phyloP scores from a whole-genome alignment of 2,113 vertebrate species.

The Neomonachus schauinslandi region DNA sequence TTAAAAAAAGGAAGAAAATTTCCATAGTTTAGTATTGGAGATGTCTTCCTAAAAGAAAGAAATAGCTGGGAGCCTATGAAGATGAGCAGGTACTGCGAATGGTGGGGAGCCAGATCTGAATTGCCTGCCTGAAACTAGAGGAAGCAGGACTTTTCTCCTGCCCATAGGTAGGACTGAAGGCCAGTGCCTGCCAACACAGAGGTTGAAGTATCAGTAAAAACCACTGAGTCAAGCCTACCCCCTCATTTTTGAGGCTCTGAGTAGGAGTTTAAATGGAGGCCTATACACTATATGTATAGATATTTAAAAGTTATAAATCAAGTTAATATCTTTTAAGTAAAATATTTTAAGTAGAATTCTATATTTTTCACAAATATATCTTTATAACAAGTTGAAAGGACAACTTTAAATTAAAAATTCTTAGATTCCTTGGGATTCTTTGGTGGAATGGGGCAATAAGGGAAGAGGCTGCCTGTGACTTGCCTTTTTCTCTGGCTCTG shows the following conservation, averaged over 20 bases:
- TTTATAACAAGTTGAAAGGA: slow-evolving; percentile 31
- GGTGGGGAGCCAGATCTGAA: background rate
- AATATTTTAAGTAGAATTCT: background rate
- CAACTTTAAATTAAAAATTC: background rate
- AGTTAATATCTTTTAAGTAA: background rate
- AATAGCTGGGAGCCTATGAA: background rate
- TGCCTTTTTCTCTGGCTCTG: background rate
- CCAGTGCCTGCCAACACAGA: background rate
- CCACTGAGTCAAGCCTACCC: background rate
- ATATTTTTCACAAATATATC: background rate
- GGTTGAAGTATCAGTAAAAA: background rate
- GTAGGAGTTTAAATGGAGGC: background rate
- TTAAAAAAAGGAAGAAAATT: slow-evolving; percentile 9
- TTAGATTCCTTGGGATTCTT: background rate
- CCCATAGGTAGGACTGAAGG: background rate
- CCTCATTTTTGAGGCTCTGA: background rate
- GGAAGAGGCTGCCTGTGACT: background rate
- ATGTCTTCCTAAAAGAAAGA: background rate
- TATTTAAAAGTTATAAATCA: background rate
- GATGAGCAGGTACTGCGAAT: background rate
- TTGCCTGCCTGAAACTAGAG: background rate
- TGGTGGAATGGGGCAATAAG: background rate
- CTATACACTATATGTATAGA: background rate
- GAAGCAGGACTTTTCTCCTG: background rate
- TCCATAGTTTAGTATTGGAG: background rate